Evolutionary conservation across 23 tunicate genomes (phyloP), one percentile per base, ranked within the genome.

Genomic region (Halocynthia roretzi): DNA sequence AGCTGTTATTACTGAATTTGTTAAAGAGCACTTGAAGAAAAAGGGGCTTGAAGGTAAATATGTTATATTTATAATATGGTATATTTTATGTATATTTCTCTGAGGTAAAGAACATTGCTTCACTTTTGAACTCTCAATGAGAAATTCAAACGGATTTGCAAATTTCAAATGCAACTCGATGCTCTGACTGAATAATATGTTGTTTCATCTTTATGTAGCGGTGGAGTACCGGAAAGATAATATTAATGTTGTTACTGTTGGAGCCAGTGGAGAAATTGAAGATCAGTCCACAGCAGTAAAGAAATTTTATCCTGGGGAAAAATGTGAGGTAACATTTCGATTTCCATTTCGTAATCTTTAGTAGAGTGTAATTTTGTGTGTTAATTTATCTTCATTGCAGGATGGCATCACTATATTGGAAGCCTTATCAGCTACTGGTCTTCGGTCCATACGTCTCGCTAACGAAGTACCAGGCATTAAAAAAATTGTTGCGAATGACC

Each of bases 381-480:
- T 20, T 67, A 15, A 15, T 10, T 19, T 70, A 53, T 54, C 80
- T 5, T 5, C 56, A 10, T 60, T 58, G 8, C 14, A 86, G 87
- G 82, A 82, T 31, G 94, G 94, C 11, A 62, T 94, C 48, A 81
- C 87, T n/a, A 78, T 87, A 8, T 71, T 94, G 23, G 99, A 94
- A 84, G 99, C 99, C 55, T 52, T 94, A 4, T 89, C 99, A 15
- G 99, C 99, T n/a, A 75, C 91, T 51, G 99, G 99, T 15, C 64
- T 94, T 18, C 77, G 99, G 44, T 94, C 99, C 14, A 62, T 88
- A 12, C 75, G 99, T 49, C 84, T 87, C 61, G 99, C 99, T 7
- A 88, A 87, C 52, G 99, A 94, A 73, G 52, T 88, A 7, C 78
- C 89, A 20, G 87, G 87, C 50, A 79, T 94, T 50, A 85, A 85